Percentiles rank a stretch among this genome's conserved stretches.
Evolutionary conservation across 2,797 vertebrate genomes (phyloP).

Genomic region (Cephalopachus bancanus): DNA sequence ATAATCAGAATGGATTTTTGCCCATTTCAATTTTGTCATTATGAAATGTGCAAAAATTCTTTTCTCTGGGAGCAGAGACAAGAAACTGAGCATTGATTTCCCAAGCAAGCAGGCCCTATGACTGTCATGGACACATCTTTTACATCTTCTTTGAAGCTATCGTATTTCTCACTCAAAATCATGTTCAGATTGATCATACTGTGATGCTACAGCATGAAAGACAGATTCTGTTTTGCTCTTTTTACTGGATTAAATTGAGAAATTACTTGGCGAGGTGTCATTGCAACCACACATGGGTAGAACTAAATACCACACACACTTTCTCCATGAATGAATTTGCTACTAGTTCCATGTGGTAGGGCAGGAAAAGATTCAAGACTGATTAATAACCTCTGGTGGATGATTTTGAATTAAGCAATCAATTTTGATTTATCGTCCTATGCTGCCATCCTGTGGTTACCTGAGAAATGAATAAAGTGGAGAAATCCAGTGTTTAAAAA

Average conservation of each 20-base stretch:
- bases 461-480: slow-evolving; percentile 34
- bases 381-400: slow-evolving; percentile 45
- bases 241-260: slow-evolving; percentile 13
- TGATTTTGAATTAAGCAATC: background rate
- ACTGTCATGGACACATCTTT: background rate
- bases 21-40: slow-evolving; percentile 11
- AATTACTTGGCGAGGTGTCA: slow-evolving; percentile 7
- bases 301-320: background rate
- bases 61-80: background rate
- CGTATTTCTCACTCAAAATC: slow-evolving; percentile 23
- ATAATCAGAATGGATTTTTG: background rate
- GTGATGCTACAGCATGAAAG: background rate
- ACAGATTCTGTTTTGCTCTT: background rate
- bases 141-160: background rate
- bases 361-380: background rate
- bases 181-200: background rate
- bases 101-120: background rate
- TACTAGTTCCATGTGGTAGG: background rate
- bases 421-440: slow-evolving; percentile 79
- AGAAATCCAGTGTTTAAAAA: slow-evolving; percentile 27
- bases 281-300: background rate
- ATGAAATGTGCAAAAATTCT: background rate
- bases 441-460: slow-evolving; percentile 89
- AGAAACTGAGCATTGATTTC: background rate
- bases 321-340: background rate